A percentile compares a stretch with the other conserved stretches of the same genome.
Evolutionary conservation across 2,113 vertebrate species (phyloP).

Genomic region (Otis tarda): DNA sequence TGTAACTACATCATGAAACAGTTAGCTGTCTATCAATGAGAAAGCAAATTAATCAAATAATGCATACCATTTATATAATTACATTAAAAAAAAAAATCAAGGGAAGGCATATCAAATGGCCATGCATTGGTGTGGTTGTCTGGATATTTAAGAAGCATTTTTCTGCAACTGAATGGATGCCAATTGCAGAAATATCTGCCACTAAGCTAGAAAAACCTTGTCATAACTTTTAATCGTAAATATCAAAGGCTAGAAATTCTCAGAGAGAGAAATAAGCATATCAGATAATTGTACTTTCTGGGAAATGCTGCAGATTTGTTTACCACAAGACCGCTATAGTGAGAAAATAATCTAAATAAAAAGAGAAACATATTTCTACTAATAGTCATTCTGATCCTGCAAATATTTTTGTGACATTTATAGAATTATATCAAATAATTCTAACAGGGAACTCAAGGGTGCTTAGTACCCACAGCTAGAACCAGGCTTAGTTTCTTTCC

Average conservation of each 20-base stretch:
- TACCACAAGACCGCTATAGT: background rate
- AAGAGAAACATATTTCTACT: background rate
- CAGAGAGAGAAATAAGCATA: background rate
- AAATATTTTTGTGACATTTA: background rate
- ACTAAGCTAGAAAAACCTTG: background rate
- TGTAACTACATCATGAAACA: background rate
- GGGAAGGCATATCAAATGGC: background rate
- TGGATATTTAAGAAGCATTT: background rate
- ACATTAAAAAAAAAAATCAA: background rate
- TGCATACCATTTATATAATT: background rate
- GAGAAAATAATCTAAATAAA: constrained; percentile 12
- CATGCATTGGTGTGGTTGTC: background rate
- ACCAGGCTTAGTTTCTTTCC: background rate
- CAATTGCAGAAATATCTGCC: background rate
- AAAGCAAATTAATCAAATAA: background rate
- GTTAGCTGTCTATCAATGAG: background rate
- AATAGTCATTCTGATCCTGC: background rate
- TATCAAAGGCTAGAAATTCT: background rate
- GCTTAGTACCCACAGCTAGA: background rate
- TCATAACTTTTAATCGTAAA: background rate
- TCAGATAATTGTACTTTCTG: background rate
- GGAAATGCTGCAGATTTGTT: background rate
- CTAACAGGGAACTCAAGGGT: background rate
- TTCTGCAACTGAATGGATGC: background rate
- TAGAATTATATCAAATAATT: background rate